Evolutionary conservation across 2,888 invertebrate genomes (phyloP), one percentile per base, ranked within the genome.

Genomic region (Drosophila phalerata): DNA sequence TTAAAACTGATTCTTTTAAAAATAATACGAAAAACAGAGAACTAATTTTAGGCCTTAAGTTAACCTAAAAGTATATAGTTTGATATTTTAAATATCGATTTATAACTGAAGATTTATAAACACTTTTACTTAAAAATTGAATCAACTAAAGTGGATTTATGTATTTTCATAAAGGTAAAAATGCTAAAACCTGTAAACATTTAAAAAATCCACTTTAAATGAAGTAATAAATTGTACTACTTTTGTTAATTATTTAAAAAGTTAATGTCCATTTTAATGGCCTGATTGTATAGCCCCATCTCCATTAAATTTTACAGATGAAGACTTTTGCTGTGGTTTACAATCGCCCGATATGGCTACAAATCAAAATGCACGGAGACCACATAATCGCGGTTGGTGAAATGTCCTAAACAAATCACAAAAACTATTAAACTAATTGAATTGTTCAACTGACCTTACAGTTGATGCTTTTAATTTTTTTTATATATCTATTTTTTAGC

Each of bases 291-390:
- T 48, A 62, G 47, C 30, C 32, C 6, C n/a, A 69, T 68, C 34
- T 73, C 34, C 28, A 72, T 73, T 77, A 45, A 67, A 79, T 90
- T 87, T 92, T 96, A 93, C 96, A 96, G 96, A 96, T 96, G 96
- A 96, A 93, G 96, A 96, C 94, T 96, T 96, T 94, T 96, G 96
- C 95, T 96, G 96, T 94, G 96, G 96, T 93, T 95, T 96, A 93
- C 95, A 95, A 91, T 95, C 96, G 91, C 96, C 96, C 91, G 95
- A 95, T 93, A 94, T 94, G 94, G 96, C 96, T 93, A 94, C 94
- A 93, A 95, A 94, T 92, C 93, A 94, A 93, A 94, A 94, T 93
- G 93, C 91, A 76, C 90, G 91, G 88, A 91, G 92, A 83, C 90
- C 92, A 84, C 92, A 92, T 73, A 91, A 91, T 86, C 92, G 92